These are phyloP conservation scores for Notolepis coatsorum DNA, from an alignment of 2,797 vertebrate genomes.

Conservation along the genomic window DNA sequence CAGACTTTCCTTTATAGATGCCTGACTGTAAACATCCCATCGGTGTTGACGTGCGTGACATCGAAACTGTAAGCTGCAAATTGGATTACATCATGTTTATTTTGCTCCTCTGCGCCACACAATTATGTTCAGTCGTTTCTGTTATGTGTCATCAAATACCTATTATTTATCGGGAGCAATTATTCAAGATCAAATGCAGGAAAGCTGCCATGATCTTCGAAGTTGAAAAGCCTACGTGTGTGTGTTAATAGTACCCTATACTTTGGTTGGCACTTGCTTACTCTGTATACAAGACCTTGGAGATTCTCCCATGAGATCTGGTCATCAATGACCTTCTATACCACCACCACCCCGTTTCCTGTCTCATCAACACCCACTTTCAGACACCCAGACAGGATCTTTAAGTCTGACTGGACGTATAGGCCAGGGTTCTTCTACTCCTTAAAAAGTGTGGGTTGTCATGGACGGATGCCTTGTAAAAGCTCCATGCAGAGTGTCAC, in stretches of 20 bases:
- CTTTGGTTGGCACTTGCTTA: background rate
- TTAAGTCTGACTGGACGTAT: slow-evolving; percentile 8
- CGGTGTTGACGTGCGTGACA: background rate
- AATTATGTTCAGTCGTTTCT: background rate
- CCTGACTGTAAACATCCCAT: background rate
- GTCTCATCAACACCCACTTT: no score
- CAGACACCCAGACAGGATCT: slow-evolving; percentile 14
- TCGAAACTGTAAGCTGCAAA: no score
- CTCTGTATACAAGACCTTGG: background rate
- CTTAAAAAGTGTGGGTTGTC: slow-evolving; percentile 44
- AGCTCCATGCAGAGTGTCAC: slow-evolving; percentile 41
- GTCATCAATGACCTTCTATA: background rate
- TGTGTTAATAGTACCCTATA: background rate
- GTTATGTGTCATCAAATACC: background rate
- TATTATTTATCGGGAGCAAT: background rate
- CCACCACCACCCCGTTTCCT: background rate
- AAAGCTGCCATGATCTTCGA: background rate
- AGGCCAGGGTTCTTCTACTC: slow-evolving; percentile 18
- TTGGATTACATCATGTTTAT: background rate
- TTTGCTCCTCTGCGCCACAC: background rate
- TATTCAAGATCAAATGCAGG: background rate
- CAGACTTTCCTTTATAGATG: slow-evolving; percentile 4
- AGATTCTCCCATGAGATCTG: background rate
- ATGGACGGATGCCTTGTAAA: slow-evolving; percentile 43
- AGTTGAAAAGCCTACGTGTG: background rate